These are phyloP conservation scores for Buathra laborator DNA, from an alignment of 2,888 invertebrate species.

Conservation along the genomic window DNA sequence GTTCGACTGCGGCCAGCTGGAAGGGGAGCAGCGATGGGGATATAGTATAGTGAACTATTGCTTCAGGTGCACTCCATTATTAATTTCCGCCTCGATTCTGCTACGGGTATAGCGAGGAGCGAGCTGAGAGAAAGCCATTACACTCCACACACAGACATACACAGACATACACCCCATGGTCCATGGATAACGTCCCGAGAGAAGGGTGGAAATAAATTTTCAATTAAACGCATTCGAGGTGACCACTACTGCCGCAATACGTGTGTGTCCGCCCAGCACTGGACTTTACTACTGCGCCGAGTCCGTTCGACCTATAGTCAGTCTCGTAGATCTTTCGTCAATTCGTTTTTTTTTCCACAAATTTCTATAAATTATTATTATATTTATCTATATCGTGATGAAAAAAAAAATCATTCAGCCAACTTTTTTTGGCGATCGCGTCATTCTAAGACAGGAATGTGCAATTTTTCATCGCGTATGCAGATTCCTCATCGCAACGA, in stretches of 20 bases:
- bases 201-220: slow-evolving; percentile 63
- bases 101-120: slow-evolving; percentile 23
- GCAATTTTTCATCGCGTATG: not conserved
- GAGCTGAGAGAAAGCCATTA: slow-evolving; percentile 59
- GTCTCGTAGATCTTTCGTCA: not conserved
- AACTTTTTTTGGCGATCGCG: not conserved
- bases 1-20: slow-evolving; percentile 47
- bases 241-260: slow-evolving; percentile 22
- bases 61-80: slow-evolving; percentile 67
- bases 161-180: not conserved
- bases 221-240: slow-evolving; percentile 66
- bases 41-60: slow-evolving; percentile 63
- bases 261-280: not conserved
- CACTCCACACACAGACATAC: slow-evolving; percentile 28
- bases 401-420: not conserved
- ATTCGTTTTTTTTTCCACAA: not conserved
- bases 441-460: not conserved
- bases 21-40: slow-evolving; percentile 27
- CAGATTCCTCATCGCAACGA: not conserved
- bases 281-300: not conserved
- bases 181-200: slow-evolving; percentile 56
- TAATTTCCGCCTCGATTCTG: slow-evolving; percentile 56
- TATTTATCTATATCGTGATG: not conserved
- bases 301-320: not conserved
- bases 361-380: not conserved